Evolutionary conservation across 2,888 invertebrate genomes (phyloP), one percentile per base, ranked within the genome.

Genomic region (Heteromurus nitidus): DNA sequence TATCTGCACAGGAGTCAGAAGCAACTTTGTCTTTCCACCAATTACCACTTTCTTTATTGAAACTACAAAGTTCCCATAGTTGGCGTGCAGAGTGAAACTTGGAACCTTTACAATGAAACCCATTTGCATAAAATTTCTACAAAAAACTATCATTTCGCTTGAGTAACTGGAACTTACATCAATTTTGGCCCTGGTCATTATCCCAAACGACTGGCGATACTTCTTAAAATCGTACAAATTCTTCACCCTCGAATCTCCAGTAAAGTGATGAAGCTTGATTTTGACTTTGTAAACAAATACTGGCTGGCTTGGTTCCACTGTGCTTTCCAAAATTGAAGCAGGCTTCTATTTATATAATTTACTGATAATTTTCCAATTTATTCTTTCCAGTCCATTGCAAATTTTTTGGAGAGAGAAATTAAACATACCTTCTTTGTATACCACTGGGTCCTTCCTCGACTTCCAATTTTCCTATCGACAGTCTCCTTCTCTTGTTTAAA

Each of bases 1-100:
- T 58, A 95, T 89, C 83, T 94, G 89, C 0, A 90, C 88, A 0
- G 88, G 73, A 1, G 89, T 89, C 3, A 94, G 88, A n/a, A n/a
- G n/a, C n/a, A n/a, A n/a, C n/a, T n/a, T n/a, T n/a, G n/a, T n/a
- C n/a, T n/a, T n/a, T n/a, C n/a, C n/a, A n/a, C n/a, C n/a, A 0
- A 79, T 77, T 0, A 93, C 36, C 3, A 50, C 18, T 62, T 65
- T 42, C 16, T 69, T 80, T 7, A 82, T 20, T 5, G 50, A 42
- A 11, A 77, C 84, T 11, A n/a, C 44, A 1, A 84, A 42, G 1
- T 16, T 42, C 11, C 84, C 80, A 36, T 73, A 55, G 30, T 55
- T 62, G 1, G 82, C 75, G 13, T 67, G 26, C 47, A 75, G 36
- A 24, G 18, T 24, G 31, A 75, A 67, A 36, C 3, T 30, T 0